Evolutionary conservation across 2,113 vertebrate species (phyloP).

Genomic region (Festucalex cinctus): DNA sequence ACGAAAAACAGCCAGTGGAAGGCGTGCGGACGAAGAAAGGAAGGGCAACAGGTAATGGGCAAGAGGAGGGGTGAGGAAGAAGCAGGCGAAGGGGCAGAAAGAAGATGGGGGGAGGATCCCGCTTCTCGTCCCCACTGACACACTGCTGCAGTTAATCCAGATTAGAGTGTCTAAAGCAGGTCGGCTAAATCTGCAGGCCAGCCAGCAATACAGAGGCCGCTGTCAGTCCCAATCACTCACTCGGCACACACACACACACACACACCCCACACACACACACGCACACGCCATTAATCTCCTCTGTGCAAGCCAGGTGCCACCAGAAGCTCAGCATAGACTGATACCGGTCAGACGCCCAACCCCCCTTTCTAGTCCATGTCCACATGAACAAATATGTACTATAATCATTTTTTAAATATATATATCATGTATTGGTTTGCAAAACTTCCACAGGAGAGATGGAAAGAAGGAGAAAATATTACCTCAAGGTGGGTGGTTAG

Average conservation of each 20-base stretch:
- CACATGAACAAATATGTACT: background rate
- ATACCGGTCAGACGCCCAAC: conserved; percentile 12
- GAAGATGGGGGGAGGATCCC: conserved; percentile 37
- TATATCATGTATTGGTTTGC: background rate
- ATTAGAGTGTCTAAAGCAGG: conserved; percentile 79
- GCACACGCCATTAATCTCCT: conserved; percentile 45
- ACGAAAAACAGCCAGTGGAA: conserved; percentile 3
- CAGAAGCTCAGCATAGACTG: conserved; percentile 36
- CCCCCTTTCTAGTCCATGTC: background rate
- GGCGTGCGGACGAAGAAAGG: background rate
- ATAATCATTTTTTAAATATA: too few relatives aligned
- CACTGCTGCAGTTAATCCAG: conserved; percentile 76
- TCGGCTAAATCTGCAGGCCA: conserved; percentile 74
- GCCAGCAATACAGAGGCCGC: conserved; percentile 73
- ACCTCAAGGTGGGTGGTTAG: too few relatives aligned
- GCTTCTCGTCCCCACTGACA: conserved; percentile 67
- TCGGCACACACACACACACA: conserved; percentile 23
- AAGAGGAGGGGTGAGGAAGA: conserved; percentile 10
- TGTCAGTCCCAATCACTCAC: conserved; percentile 77
- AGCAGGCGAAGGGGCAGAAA: conserved; percentile 51
- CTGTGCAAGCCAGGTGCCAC: conserved; percentile 54
- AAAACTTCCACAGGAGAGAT: background rate
- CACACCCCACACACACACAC: conserved; percentile 21
- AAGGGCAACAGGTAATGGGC: background rate
- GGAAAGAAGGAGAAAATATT: background rate